A percentile compares a stretch with the other conserved stretches of the same genome.
Evolutionary conservation across 2,888 invertebrate species (phyloP).

Genomic region (Cataglyphis cursor): DNA sequence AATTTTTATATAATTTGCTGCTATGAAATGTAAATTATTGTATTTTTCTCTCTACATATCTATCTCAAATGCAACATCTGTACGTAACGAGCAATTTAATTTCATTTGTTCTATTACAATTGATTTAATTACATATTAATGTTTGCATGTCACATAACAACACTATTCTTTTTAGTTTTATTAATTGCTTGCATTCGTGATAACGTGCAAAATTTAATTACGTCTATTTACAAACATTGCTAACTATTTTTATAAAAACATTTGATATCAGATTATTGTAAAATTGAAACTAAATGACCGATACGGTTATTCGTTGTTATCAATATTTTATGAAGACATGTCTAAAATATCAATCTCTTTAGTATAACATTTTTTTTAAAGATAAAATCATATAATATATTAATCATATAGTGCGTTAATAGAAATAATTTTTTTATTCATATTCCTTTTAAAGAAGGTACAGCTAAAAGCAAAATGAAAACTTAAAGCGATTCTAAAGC

Average conservation of each 20-base stretch:
- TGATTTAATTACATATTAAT: conserved; percentile 19
- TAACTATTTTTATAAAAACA: background rate
- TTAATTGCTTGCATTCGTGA: conserved; percentile 11
- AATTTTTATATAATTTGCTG: background rate
- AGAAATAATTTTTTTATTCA: background rate
- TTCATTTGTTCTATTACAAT: conserved; percentile 21
- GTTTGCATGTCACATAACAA: background rate
- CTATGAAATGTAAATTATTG: background rate
- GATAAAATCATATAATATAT: background rate
- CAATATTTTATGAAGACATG: background rate
- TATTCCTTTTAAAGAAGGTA: background rate
- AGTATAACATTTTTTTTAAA: background rate
- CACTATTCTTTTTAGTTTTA: conserved; percentile 24
- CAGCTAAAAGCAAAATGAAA: background rate
- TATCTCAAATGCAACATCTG: background rate
- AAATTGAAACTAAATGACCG: background rate
- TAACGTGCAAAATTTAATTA: conserved; percentile 28
- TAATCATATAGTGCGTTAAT: background rate
- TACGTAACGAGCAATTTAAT: conserved; percentile 15
- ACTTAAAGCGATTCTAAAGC: background rate
- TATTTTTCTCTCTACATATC: background rate
- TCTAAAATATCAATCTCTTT: background rate
- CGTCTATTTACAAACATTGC: background rate
- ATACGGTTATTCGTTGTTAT: background rate
- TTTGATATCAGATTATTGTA: background rate